Base-by-base conservation (phyloP, 1,140 invertebrate genomes). In the Neelides sp. region DNA sequence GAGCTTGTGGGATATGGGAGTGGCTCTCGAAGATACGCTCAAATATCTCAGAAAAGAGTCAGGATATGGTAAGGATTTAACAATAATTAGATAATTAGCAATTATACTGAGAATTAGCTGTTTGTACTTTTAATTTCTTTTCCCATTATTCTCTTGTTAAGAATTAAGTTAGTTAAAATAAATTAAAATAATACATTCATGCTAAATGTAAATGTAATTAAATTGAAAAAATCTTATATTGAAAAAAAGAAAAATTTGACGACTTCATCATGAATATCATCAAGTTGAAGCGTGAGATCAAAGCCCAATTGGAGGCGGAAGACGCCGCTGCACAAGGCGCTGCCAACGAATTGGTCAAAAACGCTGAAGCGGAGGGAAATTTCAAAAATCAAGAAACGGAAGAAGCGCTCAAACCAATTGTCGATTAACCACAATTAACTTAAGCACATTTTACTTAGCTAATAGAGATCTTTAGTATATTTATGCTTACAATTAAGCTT, bases 211-310 rank as follows among this genome's bases (percentile, higher is more conserved):
- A n/a, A n/a, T n/a, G n/a, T n/a, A n/a, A n/a, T n/a, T n/a, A n/a
- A n/a, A n/a, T n/a, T n/a, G n/a, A n/a, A n/a, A n/a, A n/a, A n/a
- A n/a, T n/a, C n/a, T n/a, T n/a, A n/a, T n/a, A n/a, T n/a, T n/a
- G n/a, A n/a, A n/a, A n/a, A n/a, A n/a, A n/a, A 52, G 50, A 52
- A 23, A 45, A 45, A 46, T 40, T 52, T 7, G 50, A 52, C 23
- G 42, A 45, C 23, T 52, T 52, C 32, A 52, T 52, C n/a, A 13
- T 46, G 22, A 45, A 52, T 15, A 52, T 52, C 15, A 13, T 52
- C 4, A 32, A 36, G 19, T 19, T 52, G 1, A 52, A 52, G 26
- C 7, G 28, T 2, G 41, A 34, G 4, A 45, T 52, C 4, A 15
- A 3, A 17, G n/a, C 7, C 5, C 24, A 52, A 28, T 3, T 45